Conservation (phyloP, 2,888 invertebrate genomes). For the Sarcophaga caerulescens region DNA sequence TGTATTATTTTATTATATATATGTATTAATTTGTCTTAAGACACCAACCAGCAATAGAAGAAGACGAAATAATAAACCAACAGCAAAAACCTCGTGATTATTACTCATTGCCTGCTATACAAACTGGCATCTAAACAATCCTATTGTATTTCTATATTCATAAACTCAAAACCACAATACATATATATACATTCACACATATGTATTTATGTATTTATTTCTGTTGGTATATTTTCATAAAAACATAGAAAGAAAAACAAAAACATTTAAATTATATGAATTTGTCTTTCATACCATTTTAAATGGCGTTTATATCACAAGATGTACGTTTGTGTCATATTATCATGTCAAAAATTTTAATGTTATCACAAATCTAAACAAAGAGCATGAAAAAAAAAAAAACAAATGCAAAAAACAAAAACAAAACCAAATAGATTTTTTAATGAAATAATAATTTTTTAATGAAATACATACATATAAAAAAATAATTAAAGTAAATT, state of each 20-base stretch:
- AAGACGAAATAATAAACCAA: constrained; percentile 4
- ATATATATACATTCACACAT: no score
- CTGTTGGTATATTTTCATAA: no score
- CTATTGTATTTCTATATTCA: neutral
- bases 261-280: neutral
- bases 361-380: neutral
- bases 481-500: no score
- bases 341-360: constrained; percentile 7
- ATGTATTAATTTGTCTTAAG: constrained; percentile 39
- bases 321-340: constrained; percentile 1
- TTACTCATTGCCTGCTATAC: constrained; percentile 41
- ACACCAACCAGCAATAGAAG: constrained; percentile 15
- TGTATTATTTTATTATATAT: constrained; percentile 15
- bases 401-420: neutral
- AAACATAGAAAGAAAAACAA: neutral
- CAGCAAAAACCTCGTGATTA: constrained; percentile 59
- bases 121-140: neutral
- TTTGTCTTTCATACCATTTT: neutral
- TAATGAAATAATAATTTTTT: neutral
- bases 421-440: neutral
- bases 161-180: no score
- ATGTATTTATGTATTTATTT: no score
- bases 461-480: no score
- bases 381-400: neutral
- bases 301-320: constrained; percentile 27